Conservation (phyloP, 1,140 invertebrate species). For the Platorchestia sp. region DNA sequence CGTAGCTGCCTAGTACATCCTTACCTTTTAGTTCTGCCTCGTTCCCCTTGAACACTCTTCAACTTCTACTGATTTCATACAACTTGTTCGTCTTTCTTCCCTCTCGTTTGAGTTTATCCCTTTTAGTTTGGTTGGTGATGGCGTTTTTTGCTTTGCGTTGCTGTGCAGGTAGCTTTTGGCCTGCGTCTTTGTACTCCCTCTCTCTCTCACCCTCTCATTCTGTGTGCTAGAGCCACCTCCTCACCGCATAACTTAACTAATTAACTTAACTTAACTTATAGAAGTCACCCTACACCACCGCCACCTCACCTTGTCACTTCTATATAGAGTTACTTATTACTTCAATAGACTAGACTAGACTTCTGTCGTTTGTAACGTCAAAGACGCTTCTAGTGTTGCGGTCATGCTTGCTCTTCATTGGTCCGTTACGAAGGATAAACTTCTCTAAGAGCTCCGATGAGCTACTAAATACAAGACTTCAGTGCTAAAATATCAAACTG, state of each 20-base stretch:
- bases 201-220: background rate
- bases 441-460: conserved; percentile 6
- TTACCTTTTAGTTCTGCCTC: conserved; percentile 61
- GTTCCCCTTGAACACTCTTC: conserved; percentile 55
- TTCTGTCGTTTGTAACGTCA: background rate
- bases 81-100: conserved; percentile 6
- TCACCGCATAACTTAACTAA: background rate
- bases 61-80: conserved; percentile 42
- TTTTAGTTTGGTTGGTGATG: conserved; percentile 53
- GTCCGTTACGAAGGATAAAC: background rate
- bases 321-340: background rate
- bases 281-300: background rate
- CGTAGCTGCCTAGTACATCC: conserved; percentile 64
- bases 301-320: background rate
- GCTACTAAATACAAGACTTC: background rate
- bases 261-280: background rate
- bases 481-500: background rate
- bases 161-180: conserved; percentile 16
- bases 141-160: conserved; percentile 4
- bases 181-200: background rate
- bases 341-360: conserved; percentile 8
- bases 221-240: conserved; percentile 3
- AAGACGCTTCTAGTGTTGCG: background rate
- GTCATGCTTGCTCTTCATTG: background rate
- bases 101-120: background rate